Evolutionary conservation across 2,888 invertebrate genomes (phyloP).

Genomic region (Julus scanicus): DNA sequence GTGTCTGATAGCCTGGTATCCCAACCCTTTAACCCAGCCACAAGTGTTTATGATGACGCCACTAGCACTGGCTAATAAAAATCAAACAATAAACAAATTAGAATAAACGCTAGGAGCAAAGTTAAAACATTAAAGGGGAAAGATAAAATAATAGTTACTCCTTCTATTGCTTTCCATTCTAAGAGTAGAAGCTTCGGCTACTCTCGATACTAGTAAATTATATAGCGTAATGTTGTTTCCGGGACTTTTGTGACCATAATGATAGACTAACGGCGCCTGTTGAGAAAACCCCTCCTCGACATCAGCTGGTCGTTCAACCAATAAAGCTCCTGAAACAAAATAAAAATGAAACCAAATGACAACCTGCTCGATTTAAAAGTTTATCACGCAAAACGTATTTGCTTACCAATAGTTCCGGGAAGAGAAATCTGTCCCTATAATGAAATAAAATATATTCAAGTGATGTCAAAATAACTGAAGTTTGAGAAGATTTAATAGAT

Average conservation of each 20-base stretch:
- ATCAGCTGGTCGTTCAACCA: slow-evolving; percentile 92
- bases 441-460: background rate
- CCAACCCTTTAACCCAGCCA: slow-evolving; percentile 94
- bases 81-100: background rate
- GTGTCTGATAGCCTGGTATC: slow-evolving; percentile 87
- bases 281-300: slow-evolving; percentile 96
- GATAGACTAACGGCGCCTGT: slow-evolving; percentile 91
- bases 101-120: background rate
- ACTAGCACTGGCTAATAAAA: slow-evolving; percentile 65
- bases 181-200: slow-evolving; percentile 87
- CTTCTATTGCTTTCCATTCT: slow-evolving; percentile 87
- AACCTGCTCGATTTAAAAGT: background rate
- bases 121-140: slow-evolving; percentile 59
- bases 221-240: slow-evolving; percentile 83
- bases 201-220: slow-evolving; percentile 81
- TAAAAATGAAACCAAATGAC: background rate
- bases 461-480: background rate
- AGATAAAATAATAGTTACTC: slow-evolving; percentile 69
- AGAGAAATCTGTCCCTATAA: slow-evolving; percentile 82
- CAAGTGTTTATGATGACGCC: slow-evolving; percentile 98
- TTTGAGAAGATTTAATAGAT: too few species aligned
- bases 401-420: slow-evolving; percentile 85
- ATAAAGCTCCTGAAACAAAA: slow-evolving; percentile 74
- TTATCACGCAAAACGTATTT: background rate
- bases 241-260: slow-evolving; percentile 88